Evolutionary conservation across 2,888 invertebrate genomes (phyloP).

Genomic region (Didymodactylos carnosus): DNA sequence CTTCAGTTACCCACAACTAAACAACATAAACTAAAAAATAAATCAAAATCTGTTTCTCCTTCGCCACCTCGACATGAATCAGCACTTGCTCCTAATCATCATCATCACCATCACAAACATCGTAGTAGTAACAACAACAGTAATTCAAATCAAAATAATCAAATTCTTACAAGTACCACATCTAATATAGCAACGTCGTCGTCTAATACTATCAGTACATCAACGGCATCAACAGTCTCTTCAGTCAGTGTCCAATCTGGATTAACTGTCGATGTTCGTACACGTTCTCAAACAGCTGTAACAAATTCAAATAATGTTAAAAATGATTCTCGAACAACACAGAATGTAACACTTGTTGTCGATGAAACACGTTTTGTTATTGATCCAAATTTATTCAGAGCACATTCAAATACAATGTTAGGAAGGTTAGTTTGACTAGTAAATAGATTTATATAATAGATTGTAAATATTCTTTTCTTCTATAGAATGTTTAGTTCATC

Average conservation of each 20-base stretch:
- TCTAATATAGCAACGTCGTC: too few species aligned
- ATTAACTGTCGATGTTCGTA: too few species aligned
- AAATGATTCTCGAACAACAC: too few species aligned
- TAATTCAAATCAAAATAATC: neutral
- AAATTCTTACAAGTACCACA: neutral
- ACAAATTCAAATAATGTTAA: too few species aligned
- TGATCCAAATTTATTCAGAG: conserved; percentile 71
- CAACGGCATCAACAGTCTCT: neutral
- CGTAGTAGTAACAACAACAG: neutral
- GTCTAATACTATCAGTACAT: too few species aligned
- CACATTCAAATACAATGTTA: conserved; percentile 92
- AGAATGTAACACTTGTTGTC: conserved; percentile 73
- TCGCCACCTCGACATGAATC: neutral
- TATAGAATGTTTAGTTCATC: conserved; percentile 7
- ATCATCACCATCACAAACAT: neutral
- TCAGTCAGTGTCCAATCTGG: too few species aligned
- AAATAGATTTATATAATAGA: too few species aligned
- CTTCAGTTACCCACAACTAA: neutral
- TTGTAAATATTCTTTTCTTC: too few species aligned
- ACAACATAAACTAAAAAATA: neutral
- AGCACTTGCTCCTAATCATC: neutral
- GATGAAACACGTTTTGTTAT: conserved; percentile 83
- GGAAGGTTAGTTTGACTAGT: too few species aligned
- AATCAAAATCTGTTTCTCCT: neutral
- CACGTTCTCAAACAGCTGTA: too few species aligned